Evolutionary conservation across 2,113 vertebrate species (phyloP), one percentile per base, ranked within the genome.

Genomic region (Gasterosteus nipponicus): DNA sequence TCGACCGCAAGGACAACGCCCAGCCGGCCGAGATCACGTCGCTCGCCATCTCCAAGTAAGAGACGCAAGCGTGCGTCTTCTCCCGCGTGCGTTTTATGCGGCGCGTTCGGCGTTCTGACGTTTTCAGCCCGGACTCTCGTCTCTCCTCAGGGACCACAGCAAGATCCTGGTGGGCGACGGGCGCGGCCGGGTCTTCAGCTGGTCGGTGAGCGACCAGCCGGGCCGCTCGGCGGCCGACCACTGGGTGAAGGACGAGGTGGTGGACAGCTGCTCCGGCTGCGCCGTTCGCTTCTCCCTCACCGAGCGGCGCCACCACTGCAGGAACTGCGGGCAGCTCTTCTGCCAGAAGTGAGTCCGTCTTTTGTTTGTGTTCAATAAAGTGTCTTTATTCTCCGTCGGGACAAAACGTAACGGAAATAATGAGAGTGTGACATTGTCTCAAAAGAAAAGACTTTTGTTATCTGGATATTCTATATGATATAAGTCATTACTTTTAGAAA

Each of bases 301-400:
- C 0, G 98, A 99, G 89, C 89, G 98, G 44, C 95, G 98, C 15
- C 98, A 99, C 87, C 98, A 99, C 44, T 99, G 98, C 94, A 94
- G 98, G 88, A 99, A 99, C 93, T 99, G 98, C 0, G 98, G 98
- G 1, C 98, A 99, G 90, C 98, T 99, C 84, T 99, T 99, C 95
- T 99, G 98, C 89, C 98, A 99, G 87, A 99, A 97, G 98, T 99
- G 95, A 96, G 95, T 49, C 8, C 33, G 33, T 35, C 33, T 35
- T 35, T 35, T 35, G 33, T 35, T 35, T 26, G 22, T 26, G 22
- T 26, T 26, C 22, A 26, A 26, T 26, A 26, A 26, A 26, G 22
- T 26, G 22, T 26, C 22, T 26, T 26, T 26, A 26, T 26, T 26
- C 22, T 35, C 33, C 33, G 33, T 2, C 33, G 33, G 33, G 33